A percentile compares a stretch with the other conserved stretches of the same genome.
Conservation (phyloP, 23 tunicate genomes). For the Corella eumyota region DNA sequence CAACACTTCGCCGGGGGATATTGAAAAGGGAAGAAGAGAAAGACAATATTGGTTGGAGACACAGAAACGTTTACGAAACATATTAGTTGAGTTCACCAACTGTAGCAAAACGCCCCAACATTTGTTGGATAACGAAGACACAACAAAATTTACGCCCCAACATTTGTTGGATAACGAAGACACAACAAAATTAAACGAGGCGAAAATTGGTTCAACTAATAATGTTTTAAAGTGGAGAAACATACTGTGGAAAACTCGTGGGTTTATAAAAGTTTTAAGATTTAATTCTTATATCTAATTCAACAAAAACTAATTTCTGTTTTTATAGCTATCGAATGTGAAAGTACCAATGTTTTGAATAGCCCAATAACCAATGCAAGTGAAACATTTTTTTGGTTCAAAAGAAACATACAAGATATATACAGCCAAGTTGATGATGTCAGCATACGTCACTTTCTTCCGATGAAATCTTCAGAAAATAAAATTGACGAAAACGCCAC, state of each 20-base stretch:
- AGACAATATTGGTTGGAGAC: conserved; percentile 19
- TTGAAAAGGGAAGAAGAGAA: conserved; percentile 13
- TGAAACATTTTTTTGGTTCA: conserved; percentile 39
- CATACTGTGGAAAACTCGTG: neutral
- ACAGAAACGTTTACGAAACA: conserved; percentile 2
- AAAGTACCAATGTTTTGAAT: neutral
- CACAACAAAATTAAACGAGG: no score
- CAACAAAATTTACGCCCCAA: no score
- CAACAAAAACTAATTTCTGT: no score
- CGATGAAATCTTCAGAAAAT: conserved; percentile 1
- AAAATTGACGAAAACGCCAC: conserved; percentile 1
- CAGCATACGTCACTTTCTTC: conserved; percentile 4
- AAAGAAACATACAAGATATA: conserved; percentile 2
- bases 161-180: no score
- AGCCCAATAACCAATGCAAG: neutral
- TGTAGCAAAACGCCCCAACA: neutral
- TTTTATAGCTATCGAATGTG: conserved; percentile 24
- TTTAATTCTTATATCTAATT: neutral
- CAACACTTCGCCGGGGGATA: neutral
- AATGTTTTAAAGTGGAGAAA: no score
- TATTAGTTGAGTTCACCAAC: neutral
- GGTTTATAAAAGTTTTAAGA: neutral
- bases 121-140: no score
- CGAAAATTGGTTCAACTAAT: no score
- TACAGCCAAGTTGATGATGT: neutral